Evolutionary conservation across 2,797 vertebrate genomes (phyloP).

Genomic region (Platyrinchus mystaceus): DNA sequence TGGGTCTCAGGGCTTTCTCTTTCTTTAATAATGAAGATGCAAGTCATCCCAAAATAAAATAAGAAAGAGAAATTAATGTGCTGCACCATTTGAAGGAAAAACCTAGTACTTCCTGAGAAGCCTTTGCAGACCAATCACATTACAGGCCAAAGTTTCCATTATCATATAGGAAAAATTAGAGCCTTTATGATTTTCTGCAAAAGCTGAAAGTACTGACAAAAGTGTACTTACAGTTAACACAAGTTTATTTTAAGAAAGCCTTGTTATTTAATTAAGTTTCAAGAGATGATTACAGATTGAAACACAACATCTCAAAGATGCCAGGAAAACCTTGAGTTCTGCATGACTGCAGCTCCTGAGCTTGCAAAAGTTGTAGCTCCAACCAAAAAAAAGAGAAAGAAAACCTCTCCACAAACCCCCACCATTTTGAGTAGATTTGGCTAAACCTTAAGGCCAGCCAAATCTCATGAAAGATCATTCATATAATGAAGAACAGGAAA

Average conservation of each 20-base stretch:
- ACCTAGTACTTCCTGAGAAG: background rate
- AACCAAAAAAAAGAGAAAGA: background rate
- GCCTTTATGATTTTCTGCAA: conserved; percentile 37
- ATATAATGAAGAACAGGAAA: background rate
- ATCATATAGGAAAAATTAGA: conserved; percentile 2
- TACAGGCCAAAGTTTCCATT: conserved; percentile 13
- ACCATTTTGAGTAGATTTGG: background rate
- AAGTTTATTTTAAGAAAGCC: background rate
- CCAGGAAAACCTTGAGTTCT: background rate
- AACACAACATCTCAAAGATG: background rate
- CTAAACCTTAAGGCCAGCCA: background rate
- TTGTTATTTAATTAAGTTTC: background rate
- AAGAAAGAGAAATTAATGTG: conserved; percentile 61
- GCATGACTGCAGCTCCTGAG: background rate
- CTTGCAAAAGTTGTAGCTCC: background rate
- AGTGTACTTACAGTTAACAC: background rate
- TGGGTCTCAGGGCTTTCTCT: conserved; percentile 26
- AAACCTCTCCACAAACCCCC: background rate
- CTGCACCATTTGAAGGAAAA: background rate
- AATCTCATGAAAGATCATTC: background rate
- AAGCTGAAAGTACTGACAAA: conserved; percentile 9
- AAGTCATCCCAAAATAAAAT: conserved; percentile 66
- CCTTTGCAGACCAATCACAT: background rate
- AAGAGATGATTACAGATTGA: background rate
- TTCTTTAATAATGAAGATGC: conserved; percentile 57